Conservation (phyloP, 64 coral and sea anemone genomes). For the Actinia equina region DNA sequence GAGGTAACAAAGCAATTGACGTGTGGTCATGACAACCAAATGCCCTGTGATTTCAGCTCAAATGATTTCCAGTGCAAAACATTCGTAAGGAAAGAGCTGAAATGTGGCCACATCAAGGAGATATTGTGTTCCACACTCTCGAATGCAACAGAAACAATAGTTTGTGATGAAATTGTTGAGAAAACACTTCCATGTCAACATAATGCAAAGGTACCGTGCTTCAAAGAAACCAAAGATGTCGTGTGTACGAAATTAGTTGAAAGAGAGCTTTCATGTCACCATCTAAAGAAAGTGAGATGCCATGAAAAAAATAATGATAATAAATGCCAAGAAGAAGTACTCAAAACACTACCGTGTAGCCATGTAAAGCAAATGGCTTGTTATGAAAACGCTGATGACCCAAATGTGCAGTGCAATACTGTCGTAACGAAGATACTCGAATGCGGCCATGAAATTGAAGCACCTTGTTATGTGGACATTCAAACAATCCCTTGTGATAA, state of each 20-base stretch:
- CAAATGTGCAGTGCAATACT: background rate
- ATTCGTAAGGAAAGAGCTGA: background rate
- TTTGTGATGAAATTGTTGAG: conserved; percentile 13
- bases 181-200: conserved; percentile 46
- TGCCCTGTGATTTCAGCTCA: background rate
- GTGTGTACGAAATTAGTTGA: conserved; percentile 1
- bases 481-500: background rate
- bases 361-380: conserved; percentile 14
- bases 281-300: background rate
- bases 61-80: background rate
- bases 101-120: conserved; percentile 27
- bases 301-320: background rate
- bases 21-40: background rate
- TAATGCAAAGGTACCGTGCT: background rate
- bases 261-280: conserved; percentile 10
- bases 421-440: background rate
- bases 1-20: too few relatives aligned
- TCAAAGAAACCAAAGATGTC: background rate
- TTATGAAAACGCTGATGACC: background rate
- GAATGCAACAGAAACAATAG: too few relatives aligned
- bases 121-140: background rate
- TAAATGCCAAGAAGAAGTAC: background rate
- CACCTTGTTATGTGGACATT: background rate
- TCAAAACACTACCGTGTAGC: conserved; percentile 14
- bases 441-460: conserved; percentile 4